These are phyloP conservation scores for Eupristina koningsbergeri DNA, from an alignment of 1,140 invertebrate species.

Conservation along the genomic window DNA sequence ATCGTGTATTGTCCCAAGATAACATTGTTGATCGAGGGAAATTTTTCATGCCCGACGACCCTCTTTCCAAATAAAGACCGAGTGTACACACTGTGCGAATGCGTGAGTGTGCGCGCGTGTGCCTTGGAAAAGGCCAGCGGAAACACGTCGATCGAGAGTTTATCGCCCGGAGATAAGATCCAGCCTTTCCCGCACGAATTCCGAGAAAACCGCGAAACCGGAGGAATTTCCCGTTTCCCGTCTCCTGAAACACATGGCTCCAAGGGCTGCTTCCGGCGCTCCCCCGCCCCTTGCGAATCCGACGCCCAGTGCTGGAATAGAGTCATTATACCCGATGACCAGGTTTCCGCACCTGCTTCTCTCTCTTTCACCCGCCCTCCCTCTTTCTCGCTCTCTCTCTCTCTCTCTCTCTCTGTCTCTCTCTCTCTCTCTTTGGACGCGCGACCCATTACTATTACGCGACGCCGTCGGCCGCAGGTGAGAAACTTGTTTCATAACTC, in stretches of 20 bases:
- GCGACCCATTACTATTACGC: conserved; percentile 29
- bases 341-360: conserved; percentile 43
- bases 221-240: background rate
- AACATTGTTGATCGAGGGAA: conserved; percentile 1
- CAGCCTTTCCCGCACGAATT: background rate
- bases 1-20: conserved; percentile 18
- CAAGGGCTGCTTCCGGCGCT: background rate
- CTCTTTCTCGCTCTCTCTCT: background rate
- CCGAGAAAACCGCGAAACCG: background rate
- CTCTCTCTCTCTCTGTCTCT: background rate
- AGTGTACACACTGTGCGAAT: no score
- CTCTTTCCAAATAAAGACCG: background rate
- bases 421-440: background rate
- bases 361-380: background rate
- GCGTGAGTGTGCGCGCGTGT: background rate
- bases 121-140: background rate
- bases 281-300: background rate
- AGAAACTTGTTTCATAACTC: conserved; percentile 45
- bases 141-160: background rate
- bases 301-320: conserved; percentile 21
- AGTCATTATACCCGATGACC: conserved; percentile 44
- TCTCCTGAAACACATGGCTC: background rate
- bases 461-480: conserved; percentile 29
- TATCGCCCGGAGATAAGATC: background rate
- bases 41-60: background rate